phyloP scores from a whole-genome alignment of 2,113 vertebrate species.

The Gobio gobio region DNA sequence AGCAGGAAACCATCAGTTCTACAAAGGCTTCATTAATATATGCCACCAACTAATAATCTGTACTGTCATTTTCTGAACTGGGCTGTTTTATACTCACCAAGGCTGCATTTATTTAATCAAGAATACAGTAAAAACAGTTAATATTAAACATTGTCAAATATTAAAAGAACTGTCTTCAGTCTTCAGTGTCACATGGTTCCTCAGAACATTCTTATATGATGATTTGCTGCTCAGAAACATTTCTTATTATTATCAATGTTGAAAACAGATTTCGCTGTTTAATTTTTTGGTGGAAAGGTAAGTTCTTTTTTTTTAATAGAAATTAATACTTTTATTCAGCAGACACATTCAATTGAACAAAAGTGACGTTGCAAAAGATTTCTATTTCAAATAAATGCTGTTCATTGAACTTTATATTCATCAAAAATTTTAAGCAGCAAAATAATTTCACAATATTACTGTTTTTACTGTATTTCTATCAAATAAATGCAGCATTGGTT shows the following conservation, averaged over 20 bases:
- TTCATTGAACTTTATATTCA: no score
- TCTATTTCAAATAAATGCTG: no score
- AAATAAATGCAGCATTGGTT: background rate
- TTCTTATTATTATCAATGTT: background rate
- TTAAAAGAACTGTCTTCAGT: background rate
- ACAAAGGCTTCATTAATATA: background rate
- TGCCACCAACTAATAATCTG: conserved; percentile 13
- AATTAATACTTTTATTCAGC: background rate
- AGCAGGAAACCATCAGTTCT: background rate
- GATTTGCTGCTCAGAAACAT: background rate
- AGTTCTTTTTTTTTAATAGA: no score
- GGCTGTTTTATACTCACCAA: background rate
- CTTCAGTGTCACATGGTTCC: background rate
- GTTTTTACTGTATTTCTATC: background rate
- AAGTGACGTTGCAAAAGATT: no score
- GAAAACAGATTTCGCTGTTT: background rate
- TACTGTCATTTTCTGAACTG: background rate
- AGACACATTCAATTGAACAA: background rate
- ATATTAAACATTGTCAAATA: background rate
- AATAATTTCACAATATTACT: background rate
- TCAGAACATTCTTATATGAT: background rate
- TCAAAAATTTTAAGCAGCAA: no score
- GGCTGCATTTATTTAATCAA: background rate
- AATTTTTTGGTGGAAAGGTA: background rate
- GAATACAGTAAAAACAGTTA: background rate